Evolutionary conservation across 2,797 vertebrate genomes (phyloP).

Genomic region (Geotrypetes seraphini): DNA sequence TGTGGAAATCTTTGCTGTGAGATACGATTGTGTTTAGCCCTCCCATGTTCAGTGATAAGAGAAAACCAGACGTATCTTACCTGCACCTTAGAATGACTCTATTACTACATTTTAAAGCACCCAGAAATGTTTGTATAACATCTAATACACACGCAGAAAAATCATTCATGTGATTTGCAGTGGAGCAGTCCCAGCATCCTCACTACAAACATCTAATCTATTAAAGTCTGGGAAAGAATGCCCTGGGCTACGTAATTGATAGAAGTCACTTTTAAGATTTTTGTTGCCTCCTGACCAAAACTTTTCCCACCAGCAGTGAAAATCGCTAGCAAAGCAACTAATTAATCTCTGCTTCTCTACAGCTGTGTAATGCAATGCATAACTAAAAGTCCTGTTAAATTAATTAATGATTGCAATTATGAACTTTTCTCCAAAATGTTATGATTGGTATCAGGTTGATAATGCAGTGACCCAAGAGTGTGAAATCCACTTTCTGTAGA

Average conservation of each 20-base stretch:
- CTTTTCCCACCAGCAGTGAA: conserved; percentile 45
- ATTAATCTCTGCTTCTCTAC: conserved; percentile 80
- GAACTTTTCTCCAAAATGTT: conserved; percentile 93
- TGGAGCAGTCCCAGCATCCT: too few relatives aligned
- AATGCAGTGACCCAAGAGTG: conserved; percentile 79
- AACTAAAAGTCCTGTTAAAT: conserved; percentile 93
- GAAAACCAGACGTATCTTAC: too few relatives aligned
- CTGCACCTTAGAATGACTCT: too few relatives aligned
- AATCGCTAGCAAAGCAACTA: conserved; percentile 52
- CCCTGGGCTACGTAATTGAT: conserved; percentile 19
- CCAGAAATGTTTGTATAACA: too few relatives aligned
- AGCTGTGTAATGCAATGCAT: conserved; percentile 86
- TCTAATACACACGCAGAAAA: too few relatives aligned
- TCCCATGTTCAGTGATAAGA: too few relatives aligned
- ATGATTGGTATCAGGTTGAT: conserved; percentile 84
- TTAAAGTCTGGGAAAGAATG: too few relatives aligned
- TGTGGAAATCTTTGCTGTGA: too few relatives aligned
- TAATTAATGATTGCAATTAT: conserved; percentile 95
- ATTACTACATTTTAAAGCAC: too few relatives aligned
- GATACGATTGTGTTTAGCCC: too few relatives aligned
- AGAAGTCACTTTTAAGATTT: conserved; percentile 4
- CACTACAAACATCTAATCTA: too few relatives aligned
- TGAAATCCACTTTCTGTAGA: conserved; percentile 82
- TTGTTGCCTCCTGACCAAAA: conserved; percentile 20
- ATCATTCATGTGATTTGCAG: too few relatives aligned